Conservation (phyloP, 2,113 vertebrate species). For the Penelope pileata region DNA sequence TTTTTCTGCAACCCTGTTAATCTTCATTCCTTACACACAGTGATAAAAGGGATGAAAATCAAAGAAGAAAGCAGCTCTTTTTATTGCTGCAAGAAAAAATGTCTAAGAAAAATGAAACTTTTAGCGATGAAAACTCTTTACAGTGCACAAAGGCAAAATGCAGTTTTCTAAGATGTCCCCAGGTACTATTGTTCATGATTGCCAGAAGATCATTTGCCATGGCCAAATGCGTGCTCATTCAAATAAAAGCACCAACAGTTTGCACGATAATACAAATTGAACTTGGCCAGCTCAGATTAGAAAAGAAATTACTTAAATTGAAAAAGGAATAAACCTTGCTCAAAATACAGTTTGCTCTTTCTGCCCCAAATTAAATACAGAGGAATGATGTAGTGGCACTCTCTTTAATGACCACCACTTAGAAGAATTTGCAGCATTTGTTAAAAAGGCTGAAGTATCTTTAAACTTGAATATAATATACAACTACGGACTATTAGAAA, state of each 20-base stretch:
- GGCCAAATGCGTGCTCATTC: constrained; percentile 63
- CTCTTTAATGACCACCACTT: constrained; percentile 25
- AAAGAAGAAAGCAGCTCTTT: background rate
- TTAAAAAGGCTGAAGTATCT: constrained; percentile 25
- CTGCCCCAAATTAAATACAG: constrained; percentile 16
- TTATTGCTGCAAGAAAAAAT: background rate
- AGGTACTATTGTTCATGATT: constrained; percentile 24
- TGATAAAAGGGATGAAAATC: background rate
- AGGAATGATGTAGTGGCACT: constrained; percentile 29
- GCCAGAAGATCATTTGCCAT: constrained; percentile 29
- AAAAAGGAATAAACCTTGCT: constrained; percentile 51
- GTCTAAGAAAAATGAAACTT: background rate
- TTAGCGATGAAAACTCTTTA: background rate
- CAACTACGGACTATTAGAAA: background rate
- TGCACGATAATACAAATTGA: constrained; percentile 58
- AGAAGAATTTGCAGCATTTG: constrained; percentile 7
- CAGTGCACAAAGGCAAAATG: constrained; percentile 2
- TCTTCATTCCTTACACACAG: background rate
- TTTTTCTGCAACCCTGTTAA: background rate
- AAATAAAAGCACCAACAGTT: constrained; percentile 62
- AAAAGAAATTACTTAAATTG: constrained; percentile 58
- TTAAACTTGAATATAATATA: constrained; percentile 15
- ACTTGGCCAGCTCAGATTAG: constrained; percentile 37
- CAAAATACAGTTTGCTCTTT: constrained; percentile 35
- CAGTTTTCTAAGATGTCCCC: constrained; percentile 41